Percentiles rank a stretch among this genome's conserved stretches.
phyloP scores from a whole-genome alignment of 2,888 invertebrate genomes.

The Pammene fasciana region DNA sequence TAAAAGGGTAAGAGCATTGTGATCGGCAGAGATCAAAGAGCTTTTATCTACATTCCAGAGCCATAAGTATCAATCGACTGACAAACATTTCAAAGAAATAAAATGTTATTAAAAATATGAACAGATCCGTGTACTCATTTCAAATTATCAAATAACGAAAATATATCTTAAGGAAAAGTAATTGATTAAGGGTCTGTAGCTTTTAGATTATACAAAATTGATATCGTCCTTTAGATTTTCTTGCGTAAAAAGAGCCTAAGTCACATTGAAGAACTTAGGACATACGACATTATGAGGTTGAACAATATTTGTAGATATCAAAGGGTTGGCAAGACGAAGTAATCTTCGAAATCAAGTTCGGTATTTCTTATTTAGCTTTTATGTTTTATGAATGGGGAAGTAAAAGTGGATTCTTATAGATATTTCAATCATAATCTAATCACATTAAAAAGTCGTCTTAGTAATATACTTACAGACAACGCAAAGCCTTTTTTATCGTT shows the following conservation, averaged over 20 bases:
- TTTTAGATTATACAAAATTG: constrained; percentile 15
- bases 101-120: neutral
- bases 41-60: neutral
- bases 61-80: too few relatives aligned
- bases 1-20: too few relatives aligned
- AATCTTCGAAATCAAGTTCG: neutral
- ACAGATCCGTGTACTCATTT: constrained; percentile 3
- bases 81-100: neutral
- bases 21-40: too few relatives aligned
- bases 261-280: neutral
- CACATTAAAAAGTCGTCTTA: too few relatives aligned
- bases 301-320: neutral
- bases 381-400: neutral
- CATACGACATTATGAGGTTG: neutral
- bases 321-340: neutral
- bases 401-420: neutral
- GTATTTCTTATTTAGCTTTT: neutral
- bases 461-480: too few relatives aligned
- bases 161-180: constrained; percentile 17
- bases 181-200: constrained; percentile 19
- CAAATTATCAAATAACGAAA: constrained; percentile 13
- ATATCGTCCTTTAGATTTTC: constrained; percentile 8
- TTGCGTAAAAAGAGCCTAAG: neutral
- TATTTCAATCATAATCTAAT: too few relatives aligned
- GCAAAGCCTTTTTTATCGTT: too few relatives aligned